Conservation (phyloP, 2,797 vertebrate species). For the Spondyliosoma cantharus region DNA sequence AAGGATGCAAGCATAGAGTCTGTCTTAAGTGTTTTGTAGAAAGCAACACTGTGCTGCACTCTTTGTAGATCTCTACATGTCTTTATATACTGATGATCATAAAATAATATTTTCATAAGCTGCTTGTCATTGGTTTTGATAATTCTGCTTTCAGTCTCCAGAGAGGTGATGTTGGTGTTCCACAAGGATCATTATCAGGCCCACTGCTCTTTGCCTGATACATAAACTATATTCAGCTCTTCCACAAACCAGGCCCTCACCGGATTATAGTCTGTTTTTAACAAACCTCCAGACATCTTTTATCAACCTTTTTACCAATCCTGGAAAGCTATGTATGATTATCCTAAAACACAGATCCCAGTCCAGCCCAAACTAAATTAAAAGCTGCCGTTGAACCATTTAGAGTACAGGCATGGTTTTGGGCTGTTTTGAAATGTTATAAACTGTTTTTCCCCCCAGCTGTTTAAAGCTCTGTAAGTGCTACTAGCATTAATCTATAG, state of each 20-base stretch:
- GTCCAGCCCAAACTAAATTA: no score
- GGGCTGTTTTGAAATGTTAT: no score
- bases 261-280: not conserved
- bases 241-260: not conserved
- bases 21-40: not conserved
- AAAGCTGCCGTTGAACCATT: no score
- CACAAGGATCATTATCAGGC: not conserved
- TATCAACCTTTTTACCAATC: not conserved
- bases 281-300: not conserved
- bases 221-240: not conserved
- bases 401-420: no score
- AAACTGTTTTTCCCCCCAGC: no score
- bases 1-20: conserved; percentile 17
- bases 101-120: conserved; percentile 6
- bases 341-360: no score
- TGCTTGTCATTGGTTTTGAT: conserved; percentile 27
- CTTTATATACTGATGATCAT: conserved; percentile 5
- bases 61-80: conserved; percentile 5
- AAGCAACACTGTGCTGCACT: not conserved
- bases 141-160: not conserved
- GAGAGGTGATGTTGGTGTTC: not conserved
- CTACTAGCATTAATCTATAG: no score
- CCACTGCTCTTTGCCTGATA: not conserved
- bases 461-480: no score
- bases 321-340: no score